These are phyloP conservation scores for Bubo bubo DNA, from an alignment of 2,113 vertebrate species.

Conservation along the genomic window DNA sequence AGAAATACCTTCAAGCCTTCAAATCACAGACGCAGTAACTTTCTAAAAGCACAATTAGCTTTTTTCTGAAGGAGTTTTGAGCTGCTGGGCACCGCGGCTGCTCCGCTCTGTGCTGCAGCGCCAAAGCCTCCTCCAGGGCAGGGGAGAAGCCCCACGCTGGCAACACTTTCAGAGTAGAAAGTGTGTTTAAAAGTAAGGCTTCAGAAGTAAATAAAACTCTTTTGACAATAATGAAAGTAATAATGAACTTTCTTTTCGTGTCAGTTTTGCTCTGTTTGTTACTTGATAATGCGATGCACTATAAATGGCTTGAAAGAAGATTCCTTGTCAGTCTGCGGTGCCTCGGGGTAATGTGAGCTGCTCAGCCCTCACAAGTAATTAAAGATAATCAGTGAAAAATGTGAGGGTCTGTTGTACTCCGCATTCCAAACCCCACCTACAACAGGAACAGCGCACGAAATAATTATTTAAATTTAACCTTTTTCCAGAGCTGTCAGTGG, in stretches of 20 bases:
- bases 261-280: slow-evolving; percentile 73
- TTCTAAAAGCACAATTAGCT: neutral
- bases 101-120: neutral
- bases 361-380: slow-evolving; percentile 80
- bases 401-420: slow-evolving; percentile 64
- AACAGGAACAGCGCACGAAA: slow-evolving; percentile 31
- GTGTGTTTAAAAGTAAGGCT: slow-evolving; percentile 15
- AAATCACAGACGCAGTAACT: neutral
- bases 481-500: neutral
- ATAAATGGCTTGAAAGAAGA: slow-evolving; percentile 73
- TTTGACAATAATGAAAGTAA: slow-evolving; percentile 56
- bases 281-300: slow-evolving; percentile 63
- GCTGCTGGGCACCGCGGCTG: neutral
- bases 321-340: slow-evolving; percentile 71
- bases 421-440: slow-evolving; percentile 80
- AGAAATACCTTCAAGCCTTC: neutral
- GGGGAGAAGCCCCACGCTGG: neutral
- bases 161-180: slow-evolving; percentile 52
- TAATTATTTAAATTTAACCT: slow-evolving; percentile 70
- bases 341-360: slow-evolving; percentile 63
- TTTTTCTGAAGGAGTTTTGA: neutral
- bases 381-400: slow-evolving; percentile 84
- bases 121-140: neutral
- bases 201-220: slow-evolving; percentile 56
- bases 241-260: slow-evolving; percentile 65